Evolutionary conservation across 2,888 invertebrate genomes (phyloP), one percentile per base, ranked within the genome.

Genomic region (Listrodromus nycthemerus): DNA sequence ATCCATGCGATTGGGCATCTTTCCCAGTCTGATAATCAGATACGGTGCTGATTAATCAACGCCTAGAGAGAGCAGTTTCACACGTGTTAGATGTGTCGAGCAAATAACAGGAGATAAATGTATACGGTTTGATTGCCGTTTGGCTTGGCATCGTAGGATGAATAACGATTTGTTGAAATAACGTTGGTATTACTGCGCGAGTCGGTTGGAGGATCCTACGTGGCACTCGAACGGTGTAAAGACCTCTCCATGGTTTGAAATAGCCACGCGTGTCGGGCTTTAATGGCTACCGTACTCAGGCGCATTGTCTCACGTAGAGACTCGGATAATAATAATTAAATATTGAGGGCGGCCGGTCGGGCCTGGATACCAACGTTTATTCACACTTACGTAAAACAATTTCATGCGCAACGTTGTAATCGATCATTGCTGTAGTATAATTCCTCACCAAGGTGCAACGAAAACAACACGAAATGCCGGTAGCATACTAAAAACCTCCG

Each of bases 191-290:
- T 27, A 41, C 27, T 7, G 37, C 4, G 41, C 33, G 13, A 1
- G 58, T 45, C n/a, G 1, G 45, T 21, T n/a, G 19, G 10, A 24
- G 27, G 27, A 73, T 6, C 27, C 45, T 27, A 3, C 27, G 65
- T 52, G 75, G 50, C 75, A 52, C 65, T 65, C 50, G 52, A 50
- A 24, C 65, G 50, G 63, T 74, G 63, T 63, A n/a, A 48, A 65
- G 63, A 58, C 63, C 77, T 76, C 52, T 21, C 21, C 7, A 65
- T 73, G 74, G 74, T 71, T 71, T 66, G 75, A 75, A 80, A 75
- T 65, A 50, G 80, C 80, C 80, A 80, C 65, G 75, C 80, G 80
- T 67, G 80, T 67, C 75, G 75, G 21, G 55, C 27, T 45, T 41
- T 58, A 61, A 67, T 69, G 55, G 63, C 65, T 65, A 30, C 16